Evolutionary conservation across 92 coral and sea anemone species (phyloP).

Genomic region (Isaurus tuberculatus): DNA sequence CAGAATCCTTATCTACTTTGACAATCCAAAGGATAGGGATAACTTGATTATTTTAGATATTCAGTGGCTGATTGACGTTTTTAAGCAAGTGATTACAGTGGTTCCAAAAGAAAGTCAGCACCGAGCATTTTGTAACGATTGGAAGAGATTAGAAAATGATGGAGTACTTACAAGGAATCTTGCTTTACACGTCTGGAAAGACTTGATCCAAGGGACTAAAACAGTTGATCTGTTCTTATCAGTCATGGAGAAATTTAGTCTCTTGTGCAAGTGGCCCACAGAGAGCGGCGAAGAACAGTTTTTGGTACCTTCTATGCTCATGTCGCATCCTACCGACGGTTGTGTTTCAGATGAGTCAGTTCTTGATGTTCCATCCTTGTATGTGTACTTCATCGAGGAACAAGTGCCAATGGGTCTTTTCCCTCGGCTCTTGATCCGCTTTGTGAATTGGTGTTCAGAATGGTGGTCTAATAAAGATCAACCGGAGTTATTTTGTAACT

Average conservation of each 20-base stretch:
- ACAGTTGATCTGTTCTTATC: conserved; percentile 46
- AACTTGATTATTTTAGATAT: conserved; percentile 58
- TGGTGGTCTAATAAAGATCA: conserved; percentile 12
- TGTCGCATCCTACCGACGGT: conserved; percentile 35
- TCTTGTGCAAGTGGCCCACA: conserved; percentile 58
- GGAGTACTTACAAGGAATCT: conserved; percentile 50
- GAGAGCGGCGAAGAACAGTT: conserved; percentile 41
- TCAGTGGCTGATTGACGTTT: conserved; percentile 69
- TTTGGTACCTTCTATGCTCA: conserved; percentile 59
- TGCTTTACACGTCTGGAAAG: conserved; percentile 49
- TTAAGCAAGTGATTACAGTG: conserved; percentile 69
- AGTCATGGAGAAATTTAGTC: conserved; percentile 68
- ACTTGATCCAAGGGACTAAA: conserved; percentile 33
- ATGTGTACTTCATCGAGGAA: conserved; percentile 47
- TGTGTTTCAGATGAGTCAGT: neutral
- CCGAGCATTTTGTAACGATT: conserved; percentile 31
- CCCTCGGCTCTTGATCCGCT: conserved; percentile 54
- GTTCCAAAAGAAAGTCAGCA: conserved; percentile 30
- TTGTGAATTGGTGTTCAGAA: conserved; percentile 49
- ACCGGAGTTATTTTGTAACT: conserved; percentile 48
- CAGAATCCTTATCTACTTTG: conserved; percentile 64
- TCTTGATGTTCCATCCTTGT: conserved; percentile 50
- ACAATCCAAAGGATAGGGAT: conserved; percentile 34
- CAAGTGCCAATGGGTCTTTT: conserved; percentile 57
- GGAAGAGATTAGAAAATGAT: conserved; percentile 52